Base-by-base conservation (phyloP, 2,797 vertebrate genomes). In the Leptodactylus fallax region DNA sequence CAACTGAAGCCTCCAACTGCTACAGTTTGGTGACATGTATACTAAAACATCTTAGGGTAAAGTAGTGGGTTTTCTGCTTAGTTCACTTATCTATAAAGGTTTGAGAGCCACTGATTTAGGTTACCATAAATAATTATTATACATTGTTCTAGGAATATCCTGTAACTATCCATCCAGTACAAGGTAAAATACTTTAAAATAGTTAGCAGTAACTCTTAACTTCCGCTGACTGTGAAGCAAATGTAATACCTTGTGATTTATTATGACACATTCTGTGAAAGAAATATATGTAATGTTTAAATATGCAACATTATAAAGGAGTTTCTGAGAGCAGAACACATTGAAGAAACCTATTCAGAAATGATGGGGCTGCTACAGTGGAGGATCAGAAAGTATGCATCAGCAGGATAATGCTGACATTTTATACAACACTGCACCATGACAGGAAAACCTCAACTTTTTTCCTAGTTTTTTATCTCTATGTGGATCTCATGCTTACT, bases 201-300 rank as follows among this genome's bases (percentile, higher is more conserved):
- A 8, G 8, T 53, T 51, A 25, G 25, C 69, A 83, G 69, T 67
- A 25, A 83, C 53, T 65, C 71, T 60, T 51, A 79, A 69, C 61
- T 27, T 13, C 23, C 72, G 53, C 79, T 76, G 56, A 76, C 53
- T 72, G 14, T 79, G 55, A 47, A 84, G 36, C 19, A 79, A 45
- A 16, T 85, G 36, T 74, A 61, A 88, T 69, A 78, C 27, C 58
- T 80, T 88, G 53, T 88, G 53, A 36, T 21, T 72, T 80, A 80
- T 27, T 80, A 45, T 85, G 23, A 72, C 63, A 85, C 51, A 56
- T 67, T 85, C 74, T 51, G 65, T 21, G 36, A 79, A 36, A 69
- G 55, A 87, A 79, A 79, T 65, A 47, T 67, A 69, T 58, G 13
- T 65, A 53, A 51, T 55, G 80, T 27, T 82, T 76, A 65, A 65